These are phyloP conservation scores for Bradysia coprophila DNA, from an alignment of 1,140 invertebrate species.

Conservation along the genomic window DNA sequence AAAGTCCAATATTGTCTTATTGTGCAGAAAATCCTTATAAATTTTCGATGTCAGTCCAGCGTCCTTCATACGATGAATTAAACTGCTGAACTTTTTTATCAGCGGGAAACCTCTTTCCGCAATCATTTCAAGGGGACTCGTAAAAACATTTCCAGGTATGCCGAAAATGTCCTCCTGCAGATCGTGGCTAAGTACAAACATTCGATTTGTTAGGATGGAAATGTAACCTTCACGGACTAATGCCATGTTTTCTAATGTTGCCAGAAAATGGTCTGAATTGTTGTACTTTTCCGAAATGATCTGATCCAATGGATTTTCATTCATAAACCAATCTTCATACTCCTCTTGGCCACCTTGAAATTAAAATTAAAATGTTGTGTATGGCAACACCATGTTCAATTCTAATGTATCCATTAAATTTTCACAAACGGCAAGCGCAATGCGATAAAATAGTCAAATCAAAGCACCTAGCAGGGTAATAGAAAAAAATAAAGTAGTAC, in stretches of 20 bases:
- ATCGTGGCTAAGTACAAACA: conserved; percentile 15
- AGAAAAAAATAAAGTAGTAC: too few species aligned
- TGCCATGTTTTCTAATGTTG: conserved; percentile 18
- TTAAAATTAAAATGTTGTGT: conserved; percentile 1
- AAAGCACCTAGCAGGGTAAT: too few species aligned
- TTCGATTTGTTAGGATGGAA: conserved; percentile 15
- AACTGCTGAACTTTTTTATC: conserved; percentile 23
- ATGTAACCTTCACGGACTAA: conserved; percentile 22
- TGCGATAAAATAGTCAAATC: too few species aligned
- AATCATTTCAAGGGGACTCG: conserved; percentile 29
- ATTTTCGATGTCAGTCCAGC: conserved; percentile 23
- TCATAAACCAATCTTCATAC: conserved; percentile 27
- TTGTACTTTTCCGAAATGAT: conserved; percentile 24
- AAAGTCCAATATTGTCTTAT: conserved; percentile 7
- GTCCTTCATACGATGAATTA: conserved; percentile 24
- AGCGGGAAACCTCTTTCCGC: conserved; percentile 29
- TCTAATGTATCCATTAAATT: not conserved
- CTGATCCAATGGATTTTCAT: conserved; percentile 23
- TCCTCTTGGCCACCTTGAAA: conserved; percentile 27
- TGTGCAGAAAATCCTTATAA: conserved; percentile 13
- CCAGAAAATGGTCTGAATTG: conserved; percentile 15
- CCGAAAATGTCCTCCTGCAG: conserved; percentile 22
- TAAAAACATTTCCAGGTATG: conserved; percentile 23
- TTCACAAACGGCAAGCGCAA: too few species aligned
- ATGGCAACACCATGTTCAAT: not conserved